These are phyloP conservation scores for Caenorhabditis sp. DNA, from an alignment of 2,888 invertebrate species.

Conservation along the genomic window DNA sequence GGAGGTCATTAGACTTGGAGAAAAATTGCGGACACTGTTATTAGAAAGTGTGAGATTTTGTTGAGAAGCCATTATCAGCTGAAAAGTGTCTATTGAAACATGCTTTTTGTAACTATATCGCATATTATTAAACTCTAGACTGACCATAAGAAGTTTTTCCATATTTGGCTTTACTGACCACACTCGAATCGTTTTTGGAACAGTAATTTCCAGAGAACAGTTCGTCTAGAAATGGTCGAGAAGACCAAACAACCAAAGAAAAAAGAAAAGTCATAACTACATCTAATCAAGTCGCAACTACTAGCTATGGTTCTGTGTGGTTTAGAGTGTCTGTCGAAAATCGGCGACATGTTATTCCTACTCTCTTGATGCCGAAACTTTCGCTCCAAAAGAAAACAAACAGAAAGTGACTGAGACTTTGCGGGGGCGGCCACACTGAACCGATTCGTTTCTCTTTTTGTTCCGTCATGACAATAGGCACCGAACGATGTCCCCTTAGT, in stretches of 20 bases:
- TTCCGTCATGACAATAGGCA: constrained; percentile 27
- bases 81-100: too few relatives aligned
- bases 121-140: too few relatives aligned
- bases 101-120: too few relatives aligned
- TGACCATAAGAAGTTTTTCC: too few relatives aligned
- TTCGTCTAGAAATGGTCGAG: not conserved
- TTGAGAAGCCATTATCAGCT: too few relatives aligned
- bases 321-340: constrained; percentile 21
- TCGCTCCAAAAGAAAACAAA: constrained; percentile 49
- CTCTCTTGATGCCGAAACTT: constrained; percentile 35
- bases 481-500: constrained; percentile 20
- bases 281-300: constrained; percentile 31
- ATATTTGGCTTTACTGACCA: too few relatives aligned
- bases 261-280: constrained; percentile 2
- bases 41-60: too few relatives aligned
- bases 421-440: constrained; percentile 41
- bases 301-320: constrained; percentile 26
- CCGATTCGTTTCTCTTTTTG: constrained; percentile 9
- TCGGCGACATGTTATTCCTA: constrained; percentile 30
- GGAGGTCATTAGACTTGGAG: too few relatives aligned
- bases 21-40: too few relatives aligned
- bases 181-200: too few relatives aligned
- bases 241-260: not conserved
- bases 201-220: not conserved
- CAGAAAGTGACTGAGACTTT: constrained; percentile 39